These are phyloP conservation scores for Meiosimyza decipiens DNA, from an alignment of 2,888 invertebrate species.

Conservation along the genomic window DNA sequence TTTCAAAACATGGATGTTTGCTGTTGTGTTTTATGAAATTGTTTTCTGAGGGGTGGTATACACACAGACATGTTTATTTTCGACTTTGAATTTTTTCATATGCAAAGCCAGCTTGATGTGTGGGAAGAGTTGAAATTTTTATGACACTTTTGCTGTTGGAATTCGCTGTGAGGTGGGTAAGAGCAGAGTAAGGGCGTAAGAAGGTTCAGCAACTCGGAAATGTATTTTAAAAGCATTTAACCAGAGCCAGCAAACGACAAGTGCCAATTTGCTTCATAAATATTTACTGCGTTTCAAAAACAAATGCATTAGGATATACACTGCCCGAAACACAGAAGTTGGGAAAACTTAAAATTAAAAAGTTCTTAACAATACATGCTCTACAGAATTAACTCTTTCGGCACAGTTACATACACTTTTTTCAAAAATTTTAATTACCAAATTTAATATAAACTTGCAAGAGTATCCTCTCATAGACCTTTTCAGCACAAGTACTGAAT, in stretches of 20 bases:
- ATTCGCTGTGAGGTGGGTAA: background rate
- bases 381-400: too few relatives aligned
- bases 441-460: too few relatives aligned
- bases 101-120: background rate
- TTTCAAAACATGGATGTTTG: background rate
- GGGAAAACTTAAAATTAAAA: too few relatives aligned
- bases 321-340: too few relatives aligned
- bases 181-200: background rate
- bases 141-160: conserved; percentile 5
- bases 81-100: conserved; percentile 24
- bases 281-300: background rate
- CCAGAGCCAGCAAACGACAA: background rate
- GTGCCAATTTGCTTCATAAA: too few relatives aligned
- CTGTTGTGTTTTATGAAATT: conserved; percentile 11
- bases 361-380: too few relatives aligned
- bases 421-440: too few relatives aligned
- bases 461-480: too few relatives aligned
- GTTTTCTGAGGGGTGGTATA: conserved; percentile 19
- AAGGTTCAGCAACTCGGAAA: conserved; percentile 10
- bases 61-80: conserved; percentile 18
- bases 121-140: conserved; percentile 3
- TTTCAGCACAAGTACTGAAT: too few relatives aligned
- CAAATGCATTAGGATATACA: background rate
- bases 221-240: conserved; percentile 16
- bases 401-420: too few relatives aligned